Percentiles rank a stretch among this genome's conserved stretches.
Conservation (phyloP, 2,797 vertebrate genomes). For the Graptemys geographica region DNA sequence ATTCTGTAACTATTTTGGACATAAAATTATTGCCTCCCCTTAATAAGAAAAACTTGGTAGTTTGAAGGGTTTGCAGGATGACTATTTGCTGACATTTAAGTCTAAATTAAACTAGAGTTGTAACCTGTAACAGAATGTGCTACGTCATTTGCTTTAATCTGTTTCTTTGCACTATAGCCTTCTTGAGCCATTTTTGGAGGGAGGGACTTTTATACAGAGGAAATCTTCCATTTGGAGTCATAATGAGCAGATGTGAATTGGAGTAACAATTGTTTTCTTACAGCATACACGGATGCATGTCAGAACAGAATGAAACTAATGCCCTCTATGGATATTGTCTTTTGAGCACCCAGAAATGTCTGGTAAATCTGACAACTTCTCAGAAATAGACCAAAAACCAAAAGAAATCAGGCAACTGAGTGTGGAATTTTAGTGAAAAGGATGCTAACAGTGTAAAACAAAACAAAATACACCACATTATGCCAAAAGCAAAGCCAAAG, state of each 20-base stretch:
- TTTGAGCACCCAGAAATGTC: conserved; percentile 6
- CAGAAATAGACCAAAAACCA: background rate
- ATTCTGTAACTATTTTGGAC: background rate
- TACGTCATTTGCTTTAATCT: conserved; percentile 33
- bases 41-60: background rate
- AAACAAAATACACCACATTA: background rate
- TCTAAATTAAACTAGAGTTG: conserved; percentile 35
- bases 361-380: background rate
- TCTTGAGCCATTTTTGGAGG: conserved; percentile 2
- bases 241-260: conserved; percentile 13
- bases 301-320: conserved; percentile 14
- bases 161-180: conserved; percentile 29
- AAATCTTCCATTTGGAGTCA: conserved; percentile 45
- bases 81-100: background rate
- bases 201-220: conserved; percentile 47
- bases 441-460: background rate
- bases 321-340: background rate
- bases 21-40: background rate
- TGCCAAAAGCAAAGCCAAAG: background rate
- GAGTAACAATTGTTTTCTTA: conserved; percentile 34
- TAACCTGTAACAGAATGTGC: background rate
- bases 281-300: background rate
- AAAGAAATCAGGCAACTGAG: background rate
- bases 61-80: conserved; percentile 27
- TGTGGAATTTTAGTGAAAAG: background rate